Base-by-base conservation (phyloP, 2,797 vertebrate species). In the Scolopax rusticola region DNA sequence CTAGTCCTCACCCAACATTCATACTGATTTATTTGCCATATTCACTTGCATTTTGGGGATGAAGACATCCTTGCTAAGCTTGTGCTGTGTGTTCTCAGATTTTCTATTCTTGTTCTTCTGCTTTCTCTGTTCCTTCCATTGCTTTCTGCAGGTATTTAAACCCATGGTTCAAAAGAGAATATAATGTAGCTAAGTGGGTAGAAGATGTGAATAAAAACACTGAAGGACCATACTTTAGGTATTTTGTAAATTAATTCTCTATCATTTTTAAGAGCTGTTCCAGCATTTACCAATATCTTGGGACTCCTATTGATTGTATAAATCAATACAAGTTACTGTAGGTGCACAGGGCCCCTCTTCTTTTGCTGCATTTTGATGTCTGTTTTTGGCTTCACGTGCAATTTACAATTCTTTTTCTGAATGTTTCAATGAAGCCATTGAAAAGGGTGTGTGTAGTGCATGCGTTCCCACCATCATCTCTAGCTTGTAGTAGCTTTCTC, bases 161-260 rank as follows among this genome's bases (percentile, higher is more conserved):
- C 98, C 99, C 99, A 98, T 99, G 99, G 98, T 98, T 98, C 99
- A 99, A 99, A 99, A 98, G 99, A 98, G 99, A 99, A 98, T 99
- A 98, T 99, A 99, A 99, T 99, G 99, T 99, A 99, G 99, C 99
- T 99, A 99, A 99, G 98, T 99, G 99, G 99, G 99, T 99, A 99
- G 99, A 99, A 99, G 99, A 99, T 99, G 99, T 99, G 99, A 99
- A 99, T 99, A 99, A 98, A 99, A 99, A 99, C 99, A 99, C 99
- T 99, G 98, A 98, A 99, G 99, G 99, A 99, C 99, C 99, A 96
- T 99, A 98, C 98, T 98, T 99, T 99, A 99, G 99, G 99, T 99
- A 99, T 99, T 98, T 98, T 97, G 98, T 97, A 97, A 98, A 98
- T 98, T 98, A 97, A 98, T 98, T 98, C 97, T 98, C 93, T 98